Base-by-base conservation (phyloP, 2,113 vertebrate species). In the Coracopsis vasa region DNA sequence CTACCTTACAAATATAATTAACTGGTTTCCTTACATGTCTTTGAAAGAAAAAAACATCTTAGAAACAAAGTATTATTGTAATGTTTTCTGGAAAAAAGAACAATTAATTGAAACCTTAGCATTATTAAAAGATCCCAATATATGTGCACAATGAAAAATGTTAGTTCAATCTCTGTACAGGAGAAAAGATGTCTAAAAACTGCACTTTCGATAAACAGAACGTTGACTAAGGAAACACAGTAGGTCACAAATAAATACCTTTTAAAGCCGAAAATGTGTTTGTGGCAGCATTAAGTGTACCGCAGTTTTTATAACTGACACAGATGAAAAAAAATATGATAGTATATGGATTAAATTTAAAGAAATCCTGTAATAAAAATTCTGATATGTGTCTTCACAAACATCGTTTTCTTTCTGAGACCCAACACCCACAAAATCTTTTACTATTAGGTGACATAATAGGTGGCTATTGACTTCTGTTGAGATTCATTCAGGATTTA, bases 401-500 rank as follows among this genome's bases (percentile, higher is more conserved):
- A 73, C 3, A 1, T 8, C 65, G 12, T 75, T 88, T 79, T 83
- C 37, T 88, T 81, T 79, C 66, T 69, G 51, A 79, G 24, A 39
- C 17, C 2, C 1, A 78, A 78, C 23, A 84, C 28, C 8, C 60
- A 80, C 62, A 91, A 92, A 92, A 73, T 61, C 54, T 86, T 84
- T 89, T 37, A 56, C 73, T 47, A 64, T 78, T 74, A 83, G 44
- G 13, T 90, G 51, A 86, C 69, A 71, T 71, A 92, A 95, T 80
- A 87, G 45, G 28, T 78, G 83, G 39, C 54, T 92, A 83, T 85
- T 88, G 67, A 86, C 47, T 94, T 90, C 60, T 53, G 47, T 33
- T 94, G 86, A 80, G 67, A 92, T 92, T 83, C 50, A 88, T 15
- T 92, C 72, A 89, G 35, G 64, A 95, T 87, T 74, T 94, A 94